phyloP scores from a whole-genome alignment of 2,797 vertebrate species.

The Chaetodon trifasciatus region DNA sequence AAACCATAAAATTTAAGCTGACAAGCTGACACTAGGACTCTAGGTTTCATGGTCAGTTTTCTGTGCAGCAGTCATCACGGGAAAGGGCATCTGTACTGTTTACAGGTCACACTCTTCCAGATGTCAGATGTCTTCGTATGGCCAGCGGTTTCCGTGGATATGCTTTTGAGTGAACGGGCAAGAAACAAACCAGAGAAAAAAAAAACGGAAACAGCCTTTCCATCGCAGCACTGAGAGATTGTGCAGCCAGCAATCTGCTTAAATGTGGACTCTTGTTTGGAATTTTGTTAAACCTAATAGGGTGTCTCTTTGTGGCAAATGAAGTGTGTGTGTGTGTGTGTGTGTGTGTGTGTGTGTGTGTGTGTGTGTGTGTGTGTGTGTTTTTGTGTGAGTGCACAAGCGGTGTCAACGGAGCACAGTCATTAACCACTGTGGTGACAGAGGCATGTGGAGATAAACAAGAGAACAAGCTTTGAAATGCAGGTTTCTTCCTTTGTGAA shows the following conservation, averaged over 20 bases:
- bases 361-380: conserved; percentile 20
- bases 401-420: conserved; percentile 6
- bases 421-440: conserved; percentile 29
- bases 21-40: not conserved
- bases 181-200: not conserved
- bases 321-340: conserved; percentile 3
- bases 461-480: conserved; percentile 10
- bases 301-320: conserved; percentile 8
- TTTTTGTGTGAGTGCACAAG: not conserved
- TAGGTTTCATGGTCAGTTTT: not conserved
- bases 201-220: conserved; percentile 10
- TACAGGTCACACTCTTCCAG: conserved; percentile 3
- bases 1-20: not conserved
- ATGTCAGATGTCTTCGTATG: not conserved
- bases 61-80: not conserved
- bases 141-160: conserved; percentile 8
- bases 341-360: conserved; percentile 11
- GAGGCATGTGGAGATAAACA: conserved; percentile 21
- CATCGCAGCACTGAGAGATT: not conserved
- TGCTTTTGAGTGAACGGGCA: not conserved
- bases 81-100: not conserved
- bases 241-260: conserved; percentile 14
- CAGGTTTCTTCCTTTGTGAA: conserved; percentile 2
- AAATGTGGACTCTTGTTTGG: conserved; percentile 16
- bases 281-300: conserved; percentile 17